Conservation (phyloP, 2,113 vertebrate genomes). For the Pungitius pungitius region DNA sequence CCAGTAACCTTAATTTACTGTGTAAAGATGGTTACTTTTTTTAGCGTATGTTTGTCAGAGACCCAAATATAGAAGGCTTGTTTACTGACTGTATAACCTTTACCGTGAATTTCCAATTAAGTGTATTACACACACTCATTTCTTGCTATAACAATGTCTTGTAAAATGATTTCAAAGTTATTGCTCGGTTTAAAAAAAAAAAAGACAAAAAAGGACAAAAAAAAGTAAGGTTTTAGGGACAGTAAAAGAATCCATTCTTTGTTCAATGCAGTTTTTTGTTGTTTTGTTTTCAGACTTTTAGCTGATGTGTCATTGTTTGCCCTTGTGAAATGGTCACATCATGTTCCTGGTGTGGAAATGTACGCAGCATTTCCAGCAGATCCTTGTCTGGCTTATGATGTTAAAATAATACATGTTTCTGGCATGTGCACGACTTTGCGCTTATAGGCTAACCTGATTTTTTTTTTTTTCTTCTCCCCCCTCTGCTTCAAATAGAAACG, state of each 20-base stretch:
- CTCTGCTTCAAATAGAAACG: slow-evolving; percentile 99
- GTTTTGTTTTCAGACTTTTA: slow-evolving; percentile 76
- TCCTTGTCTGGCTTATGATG: slow-evolving; percentile 98
- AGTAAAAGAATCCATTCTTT: slow-evolving; percentile 73
- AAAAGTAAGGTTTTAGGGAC: slow-evolving; percentile 85
- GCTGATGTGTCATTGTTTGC: slow-evolving; percentile 96
- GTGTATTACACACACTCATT: slow-evolving; percentile 95
- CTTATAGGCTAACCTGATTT: slow-evolving; percentile 96
- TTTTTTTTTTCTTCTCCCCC: slow-evolving; percentile 70
- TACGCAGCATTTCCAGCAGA: slow-evolving; percentile 92
- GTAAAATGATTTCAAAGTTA: slow-evolving; percentile 93
- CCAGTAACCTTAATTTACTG: slow-evolving; percentile 99
- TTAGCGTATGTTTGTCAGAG: slow-evolving; percentile 96
- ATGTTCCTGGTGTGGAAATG: slow-evolving; percentile 96
- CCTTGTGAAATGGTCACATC: slow-evolving; percentile 96
- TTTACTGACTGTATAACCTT: slow-evolving; percentile 95
- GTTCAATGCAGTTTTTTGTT: slow-evolving; percentile 69
- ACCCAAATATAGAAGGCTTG: slow-evolving; percentile 97
- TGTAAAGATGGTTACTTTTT: slow-evolving; percentile 99
- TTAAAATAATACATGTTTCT: slow-evolving; percentile 98
- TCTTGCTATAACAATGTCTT: slow-evolving; percentile 94
- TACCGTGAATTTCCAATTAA: slow-evolving; percentile 85
- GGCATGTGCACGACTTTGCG: slow-evolving; percentile 99
- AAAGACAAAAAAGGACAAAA: neutral
- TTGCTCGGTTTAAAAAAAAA: slow-evolving; percentile 85